Conservation (phyloP, 2,113 vertebrate genomes). For the Rhinichthys klamathensis region DNA sequence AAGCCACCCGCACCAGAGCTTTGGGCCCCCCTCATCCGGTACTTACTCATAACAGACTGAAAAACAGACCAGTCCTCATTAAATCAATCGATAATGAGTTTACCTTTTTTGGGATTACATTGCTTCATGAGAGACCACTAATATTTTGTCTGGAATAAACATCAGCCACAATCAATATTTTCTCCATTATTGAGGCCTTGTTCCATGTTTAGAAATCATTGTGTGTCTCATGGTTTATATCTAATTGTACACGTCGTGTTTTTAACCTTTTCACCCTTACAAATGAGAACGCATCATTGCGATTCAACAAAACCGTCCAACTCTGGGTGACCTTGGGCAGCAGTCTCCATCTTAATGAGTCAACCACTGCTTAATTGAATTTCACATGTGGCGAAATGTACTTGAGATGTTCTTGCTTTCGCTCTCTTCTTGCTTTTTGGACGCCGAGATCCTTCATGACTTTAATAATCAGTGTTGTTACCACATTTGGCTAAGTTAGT, state of each 20-base stretch:
- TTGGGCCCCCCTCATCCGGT: not conserved
- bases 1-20: not conserved
- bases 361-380: slow-evolving; percentile 34
- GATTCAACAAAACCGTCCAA: not conserved
- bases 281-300: slow-evolving; percentile 16
- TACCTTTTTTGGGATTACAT: not conserved
- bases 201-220: not conserved
- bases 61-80: slow-evolving; percentile 18
- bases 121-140: not conserved
- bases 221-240: not conserved
- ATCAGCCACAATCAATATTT: not conserved
- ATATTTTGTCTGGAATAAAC: slow-evolving; percentile 19
- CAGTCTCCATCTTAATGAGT: slow-evolving; percentile 33
- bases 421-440: slow-evolving; percentile 39
- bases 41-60: not conserved
- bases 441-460: slow-evolving; percentile 54
- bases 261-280: slow-evolving; percentile 5
- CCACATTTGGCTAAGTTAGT: slow-evolving; percentile 58
- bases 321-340: slow-evolving; percentile 38
- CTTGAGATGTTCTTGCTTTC: slow-evolving; percentile 29
- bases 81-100: slow-evolving; percentile 6
- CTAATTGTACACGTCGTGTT: not conserved
- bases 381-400: slow-evolving; percentile 47
- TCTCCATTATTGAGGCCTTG: slow-evolving; percentile 5
- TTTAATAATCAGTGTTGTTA: slow-evolving; percentile 58